Evolutionary conservation across 2,888 invertebrate genomes (phyloP).

Genomic region (Drosophila atroscutellata): DNA sequence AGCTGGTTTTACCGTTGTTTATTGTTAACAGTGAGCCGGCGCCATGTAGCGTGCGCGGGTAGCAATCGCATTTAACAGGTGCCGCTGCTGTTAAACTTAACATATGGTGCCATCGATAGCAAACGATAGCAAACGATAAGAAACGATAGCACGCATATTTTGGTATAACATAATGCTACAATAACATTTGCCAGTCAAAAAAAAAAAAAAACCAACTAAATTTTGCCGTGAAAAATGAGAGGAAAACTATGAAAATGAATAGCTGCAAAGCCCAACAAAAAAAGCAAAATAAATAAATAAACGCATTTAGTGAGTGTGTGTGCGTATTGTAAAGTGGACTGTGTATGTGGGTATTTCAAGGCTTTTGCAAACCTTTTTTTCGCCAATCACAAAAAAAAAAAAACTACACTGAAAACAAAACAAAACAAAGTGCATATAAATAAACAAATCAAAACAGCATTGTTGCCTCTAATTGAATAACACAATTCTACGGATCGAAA

Average conservation of each 20-base stretch:
- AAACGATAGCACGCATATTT: conserved; percentile 34
- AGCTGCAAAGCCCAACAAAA: conserved; percentile 51
- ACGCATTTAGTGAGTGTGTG: background rate
- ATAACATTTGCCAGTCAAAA: conserved; percentile 38
- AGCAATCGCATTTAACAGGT: background rate
- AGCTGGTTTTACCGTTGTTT: background rate
- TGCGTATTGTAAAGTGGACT: background rate
- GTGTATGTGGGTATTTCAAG: background rate
- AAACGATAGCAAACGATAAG: background rate
- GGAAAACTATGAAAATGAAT: conserved; percentile 35
- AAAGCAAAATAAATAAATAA: conserved; percentile 39
- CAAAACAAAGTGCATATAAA: conserved; percentile 42
- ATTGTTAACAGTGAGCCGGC: background rate
- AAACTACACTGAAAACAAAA: conserved; percentile 42
- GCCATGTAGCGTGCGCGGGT: conserved; percentile 18
- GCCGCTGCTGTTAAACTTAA: conserved; percentile 1
- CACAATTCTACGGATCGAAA: background rate
- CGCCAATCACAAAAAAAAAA: background rate
- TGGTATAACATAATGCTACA: conserved; percentile 47
- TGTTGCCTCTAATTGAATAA: conserved; percentile 13
- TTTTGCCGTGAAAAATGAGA: conserved; percentile 51
- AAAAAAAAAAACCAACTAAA: conserved; percentile 30
- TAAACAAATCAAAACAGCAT: conserved; percentile 19
- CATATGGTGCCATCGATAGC: conserved; percentile 17
- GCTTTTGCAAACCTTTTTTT: background rate